Conservation (phyloP, 1,140 invertebrate species). For the Phortica variegata region DNA sequence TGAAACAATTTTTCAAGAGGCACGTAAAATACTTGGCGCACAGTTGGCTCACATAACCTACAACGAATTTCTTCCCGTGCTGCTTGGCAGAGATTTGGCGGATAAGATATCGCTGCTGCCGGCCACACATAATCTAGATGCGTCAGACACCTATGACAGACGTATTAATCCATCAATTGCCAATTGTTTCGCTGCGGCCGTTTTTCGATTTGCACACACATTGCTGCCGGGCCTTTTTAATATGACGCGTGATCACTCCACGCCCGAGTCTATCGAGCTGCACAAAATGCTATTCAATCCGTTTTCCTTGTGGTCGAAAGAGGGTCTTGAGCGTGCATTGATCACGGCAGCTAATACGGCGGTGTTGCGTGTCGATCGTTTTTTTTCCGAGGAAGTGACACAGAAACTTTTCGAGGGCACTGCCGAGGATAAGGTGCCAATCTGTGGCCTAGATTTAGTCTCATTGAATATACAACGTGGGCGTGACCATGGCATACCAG, state of each 20-base stretch:
- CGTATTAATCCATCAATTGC: constrained; percentile 77
- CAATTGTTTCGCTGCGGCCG: constrained; percentile 89
- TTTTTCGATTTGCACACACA: constrained; percentile 90
- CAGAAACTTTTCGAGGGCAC: constrained; percentile 67
- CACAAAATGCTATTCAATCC: constrained; percentile 83
- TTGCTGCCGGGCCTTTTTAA: constrained; percentile 74
- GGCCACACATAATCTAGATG: constrained; percentile 33
- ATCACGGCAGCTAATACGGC: constrained; percentile 66
- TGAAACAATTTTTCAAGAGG: constrained; percentile 77
- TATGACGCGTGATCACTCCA: constrained; percentile 63
- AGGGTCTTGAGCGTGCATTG: constrained; percentile 65
- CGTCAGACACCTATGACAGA: constrained; percentile 66
- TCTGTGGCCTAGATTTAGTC: constrained; percentile 79
- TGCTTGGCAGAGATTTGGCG: constrained; percentile 70
- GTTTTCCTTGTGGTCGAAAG: constrained; percentile 68
- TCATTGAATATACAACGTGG: constrained; percentile 86
- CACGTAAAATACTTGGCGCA: constrained; percentile 75
- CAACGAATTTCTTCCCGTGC: constrained; percentile 80
- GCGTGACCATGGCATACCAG: constrained; percentile 82
- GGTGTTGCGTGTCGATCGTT: constrained; percentile 69
- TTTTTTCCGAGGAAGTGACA: constrained; percentile 68
- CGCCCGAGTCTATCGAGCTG: constrained; percentile 69
- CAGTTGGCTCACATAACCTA: constrained; percentile 87
- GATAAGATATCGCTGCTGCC: constrained; percentile 64
- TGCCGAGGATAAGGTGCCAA: constrained; percentile 29